phyloP scores from a whole-genome alignment of 2,113 vertebrate species.

The Phylloscopus trochilus region DNA sequence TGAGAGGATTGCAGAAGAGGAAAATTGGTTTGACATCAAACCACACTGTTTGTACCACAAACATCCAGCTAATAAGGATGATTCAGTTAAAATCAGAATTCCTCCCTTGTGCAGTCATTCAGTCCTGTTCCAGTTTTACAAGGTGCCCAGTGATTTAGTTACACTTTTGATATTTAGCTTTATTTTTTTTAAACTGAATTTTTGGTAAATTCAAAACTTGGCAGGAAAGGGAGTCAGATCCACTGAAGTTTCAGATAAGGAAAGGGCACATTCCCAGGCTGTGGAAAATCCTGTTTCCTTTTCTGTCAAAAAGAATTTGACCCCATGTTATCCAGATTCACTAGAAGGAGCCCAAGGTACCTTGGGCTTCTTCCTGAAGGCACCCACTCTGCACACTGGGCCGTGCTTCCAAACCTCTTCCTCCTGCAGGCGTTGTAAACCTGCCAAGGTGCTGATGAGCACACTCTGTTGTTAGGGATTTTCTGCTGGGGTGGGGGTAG shows the following conservation, averaged over 20 bases:
- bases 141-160: not conserved
- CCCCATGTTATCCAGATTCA: not conserved
- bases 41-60: not conserved
- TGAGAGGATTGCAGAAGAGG: not conserved
- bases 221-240: not conserved
- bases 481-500: not conserved
- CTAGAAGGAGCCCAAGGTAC: not conserved
- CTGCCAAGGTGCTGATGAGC: not conserved
- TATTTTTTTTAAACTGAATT: not conserved
- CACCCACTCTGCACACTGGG: rapidly evolving
- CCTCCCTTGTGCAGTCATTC: not conserved
- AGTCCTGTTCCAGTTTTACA: not conserved
- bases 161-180: not conserved
- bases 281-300: not conserved
- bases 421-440: not conserved
- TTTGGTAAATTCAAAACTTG: not conserved
- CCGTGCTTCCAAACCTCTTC: not conserved
- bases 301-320: not conserved
- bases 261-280: not conserved
- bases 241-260: not conserved
- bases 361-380: not conserved
- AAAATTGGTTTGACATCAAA: not conserved
- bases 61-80: not conserved
- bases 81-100: conserved; percentile 11
- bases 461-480: not conserved